Evolutionary conservation across 2,797 vertebrate genomes (phyloP).

Genomic region (Lemur catta): DNA sequence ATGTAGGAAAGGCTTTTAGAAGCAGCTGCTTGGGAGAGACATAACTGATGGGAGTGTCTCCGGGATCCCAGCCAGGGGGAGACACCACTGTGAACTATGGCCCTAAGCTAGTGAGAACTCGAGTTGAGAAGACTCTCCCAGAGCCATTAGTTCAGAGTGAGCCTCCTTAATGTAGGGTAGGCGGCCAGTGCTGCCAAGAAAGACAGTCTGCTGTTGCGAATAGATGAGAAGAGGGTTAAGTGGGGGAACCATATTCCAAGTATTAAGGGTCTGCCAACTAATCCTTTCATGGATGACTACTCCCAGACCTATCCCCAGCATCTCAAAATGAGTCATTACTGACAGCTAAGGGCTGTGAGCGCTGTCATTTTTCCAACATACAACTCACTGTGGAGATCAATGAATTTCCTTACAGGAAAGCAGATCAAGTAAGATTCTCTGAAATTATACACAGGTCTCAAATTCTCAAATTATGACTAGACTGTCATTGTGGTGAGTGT

Average conservation of each 20-base stretch:
- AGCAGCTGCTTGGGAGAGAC: neutral
- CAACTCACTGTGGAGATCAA: neutral
- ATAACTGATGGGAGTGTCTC: neutral
- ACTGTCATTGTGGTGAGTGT: constrained; percentile 1
- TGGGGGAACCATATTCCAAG: neutral
- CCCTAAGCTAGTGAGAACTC: neutral
- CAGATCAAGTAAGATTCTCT: neutral
- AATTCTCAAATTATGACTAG: constrained; percentile 22
- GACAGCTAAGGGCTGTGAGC: neutral
- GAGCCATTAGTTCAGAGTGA: neutral
- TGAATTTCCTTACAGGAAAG: neutral
- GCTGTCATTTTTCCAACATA: neutral
- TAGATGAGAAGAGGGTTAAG: neutral
- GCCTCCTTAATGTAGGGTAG: neutral
- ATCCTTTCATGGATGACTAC: neutral
- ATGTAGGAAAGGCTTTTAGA: neutral
- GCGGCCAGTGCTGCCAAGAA: neutral
- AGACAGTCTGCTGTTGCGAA: neutral
- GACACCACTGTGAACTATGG: neutral
- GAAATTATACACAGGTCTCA: neutral
- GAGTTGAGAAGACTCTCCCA: neutral
- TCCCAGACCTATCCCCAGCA: neutral
- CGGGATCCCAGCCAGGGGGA: neutral
- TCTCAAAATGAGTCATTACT: neutral
- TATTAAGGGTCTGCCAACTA: neutral